phyloP scores from a whole-genome alignment of 1,140 invertebrate genomes.

The Oedothorax gibbosus region DNA sequence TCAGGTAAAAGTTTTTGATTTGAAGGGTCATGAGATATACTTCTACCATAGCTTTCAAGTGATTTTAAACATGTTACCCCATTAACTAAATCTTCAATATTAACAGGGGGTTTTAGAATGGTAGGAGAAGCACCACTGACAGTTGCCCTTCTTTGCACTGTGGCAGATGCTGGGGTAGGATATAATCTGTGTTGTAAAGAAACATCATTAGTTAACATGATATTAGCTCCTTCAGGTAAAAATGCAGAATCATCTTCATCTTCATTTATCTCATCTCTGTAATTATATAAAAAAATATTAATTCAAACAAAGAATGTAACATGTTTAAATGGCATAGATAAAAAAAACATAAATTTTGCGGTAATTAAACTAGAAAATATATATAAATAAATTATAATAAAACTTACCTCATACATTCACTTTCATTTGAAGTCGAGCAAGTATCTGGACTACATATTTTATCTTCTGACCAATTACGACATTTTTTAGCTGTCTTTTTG shows the following conservation, averaged over 20 bases:
- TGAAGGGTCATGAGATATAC: constrained; percentile 60
- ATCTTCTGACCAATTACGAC: constrained; percentile 59
- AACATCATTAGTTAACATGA: constrained; percentile 9
- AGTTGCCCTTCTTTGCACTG: constrained; percentile 81
- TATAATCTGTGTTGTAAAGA: constrained; percentile 12
- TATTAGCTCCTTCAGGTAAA: constrained; percentile 45
- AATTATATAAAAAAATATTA: constrained; percentile 23
- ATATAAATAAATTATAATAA: neutral
- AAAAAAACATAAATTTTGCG: neutral
- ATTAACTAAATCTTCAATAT: constrained; percentile 73
- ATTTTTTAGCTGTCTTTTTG: constrained; percentile 55
- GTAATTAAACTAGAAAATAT: too few relatives aligned
- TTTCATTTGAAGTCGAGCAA: constrained; percentile 52
- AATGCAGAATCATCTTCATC: constrained; percentile 66
- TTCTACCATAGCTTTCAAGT: constrained; percentile 41
- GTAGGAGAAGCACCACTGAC: constrained; percentile 86
- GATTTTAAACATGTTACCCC: constrained; percentile 19
- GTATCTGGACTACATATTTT: constrained; percentile 62
- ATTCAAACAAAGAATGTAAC: neutral
- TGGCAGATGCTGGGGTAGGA: constrained; percentile 4
- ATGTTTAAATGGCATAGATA: constrained; percentile 2
- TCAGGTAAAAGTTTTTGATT: neutral
- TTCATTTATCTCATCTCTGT: constrained; percentile 53
- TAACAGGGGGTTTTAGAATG: constrained; percentile 75
- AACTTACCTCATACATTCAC: constrained; percentile 48